A percentile compares a stretch with the other conserved stretches of the same genome.
Conservation (phyloP, 1,140 invertebrate species). For the Globodera ellingtonae region DNA sequence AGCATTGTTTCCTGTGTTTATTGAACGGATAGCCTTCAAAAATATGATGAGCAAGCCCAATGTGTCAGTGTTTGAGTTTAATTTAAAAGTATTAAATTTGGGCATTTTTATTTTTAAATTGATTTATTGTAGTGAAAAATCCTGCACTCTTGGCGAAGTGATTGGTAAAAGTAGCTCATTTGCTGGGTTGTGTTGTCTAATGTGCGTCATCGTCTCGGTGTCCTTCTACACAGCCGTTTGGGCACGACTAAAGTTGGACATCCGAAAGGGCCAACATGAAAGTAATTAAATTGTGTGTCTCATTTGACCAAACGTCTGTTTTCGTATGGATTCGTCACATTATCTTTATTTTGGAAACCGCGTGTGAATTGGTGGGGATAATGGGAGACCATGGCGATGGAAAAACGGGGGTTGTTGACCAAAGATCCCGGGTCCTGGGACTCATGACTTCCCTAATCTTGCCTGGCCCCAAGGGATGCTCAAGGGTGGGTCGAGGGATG, state of each 20-base stretch:
- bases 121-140: background rate
- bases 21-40: background rate
- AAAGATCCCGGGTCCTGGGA: no score
- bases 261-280: background rate
- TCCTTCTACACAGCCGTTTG: background rate
- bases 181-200: background rate
- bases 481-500: no score
- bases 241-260: background rate
- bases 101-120: background rate
- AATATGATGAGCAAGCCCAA: background rate
- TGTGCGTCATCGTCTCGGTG: background rate
- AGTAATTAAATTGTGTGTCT: background rate
- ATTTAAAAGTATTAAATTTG: no score
- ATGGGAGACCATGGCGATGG: no score
- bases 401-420: no score
- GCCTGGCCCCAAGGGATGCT: no score
- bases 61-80: background rate
- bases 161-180: background rate
- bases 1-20: background rate
- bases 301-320: no score
- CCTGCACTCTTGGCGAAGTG: slow-evolving; percentile 4
- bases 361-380: no score
- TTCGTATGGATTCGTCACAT: no score
- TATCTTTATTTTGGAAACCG: no score
- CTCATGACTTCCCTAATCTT: no score